Percentiles rank a stretch among this genome's conserved stretches.
Conservation (phyloP, 2,113 vertebrate species). For the Chloropsis cyanopogon region DNA sequence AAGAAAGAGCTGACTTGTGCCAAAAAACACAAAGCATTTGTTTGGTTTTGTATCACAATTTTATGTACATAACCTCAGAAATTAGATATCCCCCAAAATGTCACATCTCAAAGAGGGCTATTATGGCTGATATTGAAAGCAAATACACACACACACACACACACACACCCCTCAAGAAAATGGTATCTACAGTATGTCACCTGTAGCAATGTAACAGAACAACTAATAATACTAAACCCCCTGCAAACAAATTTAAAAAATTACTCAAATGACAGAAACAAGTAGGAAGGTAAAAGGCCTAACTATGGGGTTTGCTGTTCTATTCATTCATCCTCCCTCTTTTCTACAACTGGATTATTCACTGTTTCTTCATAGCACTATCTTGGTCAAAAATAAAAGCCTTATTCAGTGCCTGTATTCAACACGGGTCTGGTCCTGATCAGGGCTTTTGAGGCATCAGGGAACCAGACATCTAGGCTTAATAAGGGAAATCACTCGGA, state of each 20-base stretch:
- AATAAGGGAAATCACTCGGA: not conserved
- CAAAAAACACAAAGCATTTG: not conserved
- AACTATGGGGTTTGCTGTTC: not conserved
- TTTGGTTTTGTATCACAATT: not conserved
- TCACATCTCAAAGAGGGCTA: not conserved
- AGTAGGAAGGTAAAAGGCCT: not conserved
- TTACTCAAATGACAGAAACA: not conserved
- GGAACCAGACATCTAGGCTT: not conserved
- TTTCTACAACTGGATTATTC: not conserved
- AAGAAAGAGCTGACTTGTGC: not conserved
- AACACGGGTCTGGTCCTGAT: not conserved
- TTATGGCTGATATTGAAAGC: not conserved
- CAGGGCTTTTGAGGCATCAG: not conserved
- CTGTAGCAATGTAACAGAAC: not conserved
- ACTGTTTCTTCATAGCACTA: not conserved
- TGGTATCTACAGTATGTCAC: not conserved
- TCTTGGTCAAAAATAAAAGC: not conserved
- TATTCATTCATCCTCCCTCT: not conserved
- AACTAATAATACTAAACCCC: not conserved
- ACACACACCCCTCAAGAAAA: not conserved
- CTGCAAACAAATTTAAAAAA: not conserved
- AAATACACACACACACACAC: not conserved
- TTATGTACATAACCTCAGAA: not conserved
- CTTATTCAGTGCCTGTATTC: not conserved
- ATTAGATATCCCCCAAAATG: not conserved